A percentile compares a stretch with the other conserved stretches of the same genome.
phyloP scores from a whole-genome alignment of 37 sponge, comb jelly and placozoan species.

The Cladorhizidae sp. region DNA sequence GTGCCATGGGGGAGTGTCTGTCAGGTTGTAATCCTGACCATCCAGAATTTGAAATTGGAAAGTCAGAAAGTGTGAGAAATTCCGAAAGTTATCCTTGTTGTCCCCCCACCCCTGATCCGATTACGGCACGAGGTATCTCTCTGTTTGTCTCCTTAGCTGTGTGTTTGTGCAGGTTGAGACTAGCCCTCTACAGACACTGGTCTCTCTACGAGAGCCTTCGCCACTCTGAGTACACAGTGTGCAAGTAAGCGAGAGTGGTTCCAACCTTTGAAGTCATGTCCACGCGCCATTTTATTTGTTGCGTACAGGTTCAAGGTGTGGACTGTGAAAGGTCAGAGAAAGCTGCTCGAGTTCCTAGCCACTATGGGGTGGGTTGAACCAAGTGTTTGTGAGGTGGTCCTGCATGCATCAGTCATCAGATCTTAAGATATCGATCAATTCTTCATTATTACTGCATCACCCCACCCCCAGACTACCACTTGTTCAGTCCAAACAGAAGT shows the following conservation, averaged over 20 bases:
- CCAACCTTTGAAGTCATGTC: neutral
- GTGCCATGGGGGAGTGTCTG: too few relatives aligned
- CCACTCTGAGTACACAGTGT: constrained; percentile 87
- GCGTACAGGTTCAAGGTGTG: constrained; percentile 80
- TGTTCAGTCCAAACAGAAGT: constrained; percentile 92
- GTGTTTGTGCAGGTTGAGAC: constrained; percentile 57
- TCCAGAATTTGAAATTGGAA: too few relatives aligned
- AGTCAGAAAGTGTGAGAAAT: too few relatives aligned
- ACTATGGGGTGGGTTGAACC: constrained; percentile 84
- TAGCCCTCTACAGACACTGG: constrained; percentile 94
- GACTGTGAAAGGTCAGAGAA: constrained; percentile 93
- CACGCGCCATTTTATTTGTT: neutral
- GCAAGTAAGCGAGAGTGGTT: constrained; percentile 52
- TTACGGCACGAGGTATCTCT: too few relatives aligned
- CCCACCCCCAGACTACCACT: constrained; percentile 68
- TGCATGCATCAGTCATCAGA: too few relatives aligned
- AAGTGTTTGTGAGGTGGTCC: too few relatives aligned
- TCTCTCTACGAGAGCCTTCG: constrained; percentile 90
- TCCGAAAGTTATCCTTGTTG: too few relatives aligned
- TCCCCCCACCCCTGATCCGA: too few relatives aligned
- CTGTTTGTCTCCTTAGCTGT: too few relatives aligned
- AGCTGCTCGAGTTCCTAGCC: constrained; percentile 91
- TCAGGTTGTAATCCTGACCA: too few relatives aligned
- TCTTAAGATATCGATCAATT: too few relatives aligned
- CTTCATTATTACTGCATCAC: too few relatives aligned